phyloP scores from a whole-genome alignment of 1,140 invertebrate genomes.

The Cotesia typhae region DNA sequence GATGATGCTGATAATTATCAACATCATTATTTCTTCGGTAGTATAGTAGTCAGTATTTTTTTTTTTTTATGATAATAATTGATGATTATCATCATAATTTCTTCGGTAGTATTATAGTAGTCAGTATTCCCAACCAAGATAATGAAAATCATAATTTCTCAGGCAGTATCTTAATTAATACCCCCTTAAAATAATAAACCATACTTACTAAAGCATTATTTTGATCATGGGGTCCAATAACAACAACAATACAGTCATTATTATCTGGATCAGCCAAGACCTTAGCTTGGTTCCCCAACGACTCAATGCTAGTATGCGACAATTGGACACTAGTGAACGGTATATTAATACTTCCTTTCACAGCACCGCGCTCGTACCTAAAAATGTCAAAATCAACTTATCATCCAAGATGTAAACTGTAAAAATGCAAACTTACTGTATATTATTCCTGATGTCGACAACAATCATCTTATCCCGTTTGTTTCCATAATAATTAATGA shows the following conservation, averaged over 20 bases:
- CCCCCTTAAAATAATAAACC: constrained; percentile 3
- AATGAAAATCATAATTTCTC: background rate
- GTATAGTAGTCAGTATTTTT: no score
- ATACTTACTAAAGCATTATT: constrained; percentile 76
- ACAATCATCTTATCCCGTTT: constrained; percentile 74
- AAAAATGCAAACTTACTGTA: constrained; percentile 69
- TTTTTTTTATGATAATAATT: no score
- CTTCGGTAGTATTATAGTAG: no score
- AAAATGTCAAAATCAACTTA: constrained; percentile 30
- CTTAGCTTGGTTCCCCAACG: constrained; percentile 71
- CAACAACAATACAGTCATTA: constrained; percentile 75
- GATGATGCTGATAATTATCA: background rate
- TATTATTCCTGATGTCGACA: constrained; percentile 78
- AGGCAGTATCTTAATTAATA: background rate
- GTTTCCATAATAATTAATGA: constrained; percentile 77
- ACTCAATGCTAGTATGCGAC: constrained; percentile 71
- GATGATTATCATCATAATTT: no score
- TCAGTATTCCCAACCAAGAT: background rate
- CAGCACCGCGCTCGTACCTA: constrained; percentile 78
- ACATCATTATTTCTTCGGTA: no score
- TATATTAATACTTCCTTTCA: constrained; percentile 85
- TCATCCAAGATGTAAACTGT: background rate
- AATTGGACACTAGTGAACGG: constrained; percentile 81
- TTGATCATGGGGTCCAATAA: constrained; percentile 81
- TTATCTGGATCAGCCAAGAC: constrained; percentile 65